Base-by-base conservation (phyloP, 2,888 invertebrate genomes). In the Andrena bicolor region DNA sequence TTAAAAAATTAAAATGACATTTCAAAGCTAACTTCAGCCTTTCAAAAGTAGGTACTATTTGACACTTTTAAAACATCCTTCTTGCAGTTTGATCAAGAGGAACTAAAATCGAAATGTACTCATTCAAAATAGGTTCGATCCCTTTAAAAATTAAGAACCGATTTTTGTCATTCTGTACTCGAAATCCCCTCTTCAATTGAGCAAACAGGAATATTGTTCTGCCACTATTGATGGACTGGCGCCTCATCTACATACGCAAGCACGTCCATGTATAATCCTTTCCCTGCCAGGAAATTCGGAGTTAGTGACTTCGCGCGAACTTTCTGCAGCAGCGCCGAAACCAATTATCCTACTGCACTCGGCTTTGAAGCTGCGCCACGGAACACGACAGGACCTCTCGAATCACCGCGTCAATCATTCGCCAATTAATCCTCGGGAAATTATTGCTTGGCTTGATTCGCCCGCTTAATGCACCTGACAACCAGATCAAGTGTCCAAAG, bases 361-460 rank as follows among this genome's bases (percentile, higher is more conserved):
- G 83, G 84, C 85, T 82, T 83, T 86, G 83, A 72, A 66, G 49
- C 79, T 72, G 70, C 58, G 73, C 76, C 69, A 76, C 48, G 76
- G 64, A 78, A 73, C 65, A 74, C 71, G 78, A 64, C 64, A 63
- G 60, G 63, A 32, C 65, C 76, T 76, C 86, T 85, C 86, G 86
- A 87, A 87, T 82, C 84, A 83, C 73, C 86, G 80, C 84, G 87
- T 87, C 87, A 87, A 88, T 87, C 87, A 87, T 84, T 88, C 84
- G 88, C 88, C 86, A 88, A 87, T 87, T 87, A 87, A 88, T 88
- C 86, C 71, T 1, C 63, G 81, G 84, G 84, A 88, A 87, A 87
- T 87, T 86, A 87, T 88, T 86, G 86, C 88, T 88, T 74, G 88
- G 87, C 79, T 88, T 85, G 86, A 86, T 80, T 85, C 83, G 66